Evolutionary conservation across 2,888 invertebrate species (phyloP).

Genomic region (Eumerus sabulonum): DNA sequence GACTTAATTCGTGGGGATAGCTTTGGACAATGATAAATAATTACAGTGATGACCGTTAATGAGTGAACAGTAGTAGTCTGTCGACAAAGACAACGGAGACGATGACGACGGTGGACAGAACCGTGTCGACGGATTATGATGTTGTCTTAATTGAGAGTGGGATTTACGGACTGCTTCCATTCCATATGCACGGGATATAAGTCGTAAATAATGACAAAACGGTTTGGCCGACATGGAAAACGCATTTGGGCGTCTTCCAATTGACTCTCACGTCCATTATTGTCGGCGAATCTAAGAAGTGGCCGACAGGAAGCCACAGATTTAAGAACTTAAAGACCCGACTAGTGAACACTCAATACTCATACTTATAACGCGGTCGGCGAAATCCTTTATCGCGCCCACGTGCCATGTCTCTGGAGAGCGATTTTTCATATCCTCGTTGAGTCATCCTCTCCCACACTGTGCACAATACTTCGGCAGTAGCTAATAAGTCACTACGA

Average conservation of each 20-base stretch:
- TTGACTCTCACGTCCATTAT: slow-evolving; percentile 47
- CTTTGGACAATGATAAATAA: slow-evolving; percentile 63
- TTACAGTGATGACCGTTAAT: slow-evolving; percentile 49
- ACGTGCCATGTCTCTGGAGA: slow-evolving; percentile 24
- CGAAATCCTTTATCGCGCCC: slow-evolving; percentile 36
- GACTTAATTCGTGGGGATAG: slow-evolving; percentile 41
- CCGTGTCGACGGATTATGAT: slow-evolving; percentile 12
- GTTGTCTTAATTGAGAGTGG: slow-evolving; percentile 53
- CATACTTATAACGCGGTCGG: slow-evolving; percentile 1
- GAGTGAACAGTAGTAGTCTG: slow-evolving; percentile 16
- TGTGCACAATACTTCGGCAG: not conserved
- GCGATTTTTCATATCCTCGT: not conserved
- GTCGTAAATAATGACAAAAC: slow-evolving; percentile 54
- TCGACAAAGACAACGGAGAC: slow-evolving; percentile 8
- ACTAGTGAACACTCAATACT: slow-evolving; percentile 9
- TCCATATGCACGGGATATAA: slow-evolving; percentile 3
- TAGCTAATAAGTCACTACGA: slow-evolving; percentile 41
- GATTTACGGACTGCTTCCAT: slow-evolving; percentile 14
- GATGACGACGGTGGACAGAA: too few species aligned
- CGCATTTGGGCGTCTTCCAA: slow-evolving; percentile 18
- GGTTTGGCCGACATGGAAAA: slow-evolving; percentile 23
- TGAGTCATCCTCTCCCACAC: not conserved
- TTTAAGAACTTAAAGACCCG: slow-evolving; percentile 10
- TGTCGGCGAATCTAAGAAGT: slow-evolving; percentile 1
- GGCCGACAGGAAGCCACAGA: slow-evolving; percentile 44